These are phyloP conservation scores for Augochlora pura DNA, from an alignment of 1,140 invertebrate species.

Conservation along the genomic window DNA sequence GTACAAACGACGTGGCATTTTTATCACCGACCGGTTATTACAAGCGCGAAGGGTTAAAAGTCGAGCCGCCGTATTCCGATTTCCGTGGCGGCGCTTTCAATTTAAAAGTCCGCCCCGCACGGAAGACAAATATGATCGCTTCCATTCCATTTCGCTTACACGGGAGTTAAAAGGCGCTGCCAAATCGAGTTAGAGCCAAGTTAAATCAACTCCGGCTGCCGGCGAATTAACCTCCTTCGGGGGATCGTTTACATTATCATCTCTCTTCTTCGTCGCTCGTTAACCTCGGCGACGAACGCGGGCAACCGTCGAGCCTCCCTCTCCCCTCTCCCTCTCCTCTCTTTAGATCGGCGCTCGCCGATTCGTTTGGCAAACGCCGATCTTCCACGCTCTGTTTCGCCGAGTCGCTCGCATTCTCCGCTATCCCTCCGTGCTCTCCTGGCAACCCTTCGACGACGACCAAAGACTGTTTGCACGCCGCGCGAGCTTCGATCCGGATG, in stretches of 20 bases:
- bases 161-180: background rate
- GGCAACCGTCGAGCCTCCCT: too few species aligned
- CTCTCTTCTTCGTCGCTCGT: background rate
- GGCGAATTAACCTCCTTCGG: background rate
- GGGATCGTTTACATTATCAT: conserved; percentile 1
- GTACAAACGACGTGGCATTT: too few species aligned
- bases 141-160: background rate
- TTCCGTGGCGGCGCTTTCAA: background rate
- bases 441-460: background rate
- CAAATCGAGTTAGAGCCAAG: background rate
- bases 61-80: too few species aligned
- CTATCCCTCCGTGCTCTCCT: background rate
- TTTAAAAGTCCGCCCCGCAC: background rate
- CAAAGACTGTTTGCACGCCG: background rate
- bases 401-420: background rate
- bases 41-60: too few species aligned
- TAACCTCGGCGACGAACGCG: background rate
- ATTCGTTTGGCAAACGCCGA: background rate
- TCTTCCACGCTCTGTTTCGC: background rate
- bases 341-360: too few species aligned
- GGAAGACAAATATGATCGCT: background rate
- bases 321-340: too few species aligned
- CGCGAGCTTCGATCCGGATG: background rate
- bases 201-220: background rate
- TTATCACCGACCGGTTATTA: too few species aligned